Conservation (phyloP, 2,797 vertebrate genomes). For the Gymnothorax reevesii region DNA sequence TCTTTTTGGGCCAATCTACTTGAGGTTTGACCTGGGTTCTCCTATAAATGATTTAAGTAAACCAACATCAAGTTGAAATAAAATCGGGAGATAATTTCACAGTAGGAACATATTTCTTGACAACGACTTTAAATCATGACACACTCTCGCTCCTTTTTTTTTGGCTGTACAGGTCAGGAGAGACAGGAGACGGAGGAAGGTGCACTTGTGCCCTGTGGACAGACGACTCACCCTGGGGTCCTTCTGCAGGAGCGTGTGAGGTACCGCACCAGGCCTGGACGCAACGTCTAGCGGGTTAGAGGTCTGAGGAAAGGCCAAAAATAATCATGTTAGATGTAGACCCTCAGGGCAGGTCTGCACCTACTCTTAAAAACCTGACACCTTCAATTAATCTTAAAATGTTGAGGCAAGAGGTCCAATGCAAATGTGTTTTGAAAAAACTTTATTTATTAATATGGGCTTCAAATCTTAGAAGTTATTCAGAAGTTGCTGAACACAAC, state of each 20-base stretch:
- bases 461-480: no score
- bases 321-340: neutral
- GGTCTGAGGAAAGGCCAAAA: conserved; percentile 69
- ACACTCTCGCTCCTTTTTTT: neutral
- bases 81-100: no score
- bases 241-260: conserved; percentile 93
- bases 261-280: conserved; percentile 88
- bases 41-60: no score
- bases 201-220: neutral
- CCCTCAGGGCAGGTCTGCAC: neutral
- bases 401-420: no score
- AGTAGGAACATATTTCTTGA: no score
- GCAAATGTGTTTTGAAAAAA: no score
- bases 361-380: neutral
- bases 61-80: no score
- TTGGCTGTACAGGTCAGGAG: neutral
- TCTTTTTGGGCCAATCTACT: no score
- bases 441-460: no score
- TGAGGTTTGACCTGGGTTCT: no score
- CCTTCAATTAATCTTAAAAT: no score
- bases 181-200: neutral
- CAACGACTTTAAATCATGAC: neutral
- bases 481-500: no score
- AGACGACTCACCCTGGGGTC: conserved; percentile 89
- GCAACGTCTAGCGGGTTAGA: conserved; percentile 94